phyloP scores from a whole-genome alignment of 2,113 vertebrate species.

The Cephalopterus ornatus region DNA sequence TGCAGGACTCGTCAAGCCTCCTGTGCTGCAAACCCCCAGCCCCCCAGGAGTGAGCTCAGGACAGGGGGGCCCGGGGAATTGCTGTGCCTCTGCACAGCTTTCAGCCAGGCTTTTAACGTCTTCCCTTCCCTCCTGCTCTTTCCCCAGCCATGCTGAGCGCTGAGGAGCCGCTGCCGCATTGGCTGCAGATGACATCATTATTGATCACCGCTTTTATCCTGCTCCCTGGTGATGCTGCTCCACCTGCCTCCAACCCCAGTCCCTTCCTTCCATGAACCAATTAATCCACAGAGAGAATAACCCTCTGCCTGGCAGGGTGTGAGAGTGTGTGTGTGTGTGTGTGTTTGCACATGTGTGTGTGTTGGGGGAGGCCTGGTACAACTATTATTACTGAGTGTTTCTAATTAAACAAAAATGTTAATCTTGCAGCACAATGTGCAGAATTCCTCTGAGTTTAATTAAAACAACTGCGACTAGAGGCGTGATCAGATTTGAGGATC shows the following conservation, averaged over 20 bases:
- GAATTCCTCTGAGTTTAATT: constrained; percentile 77
- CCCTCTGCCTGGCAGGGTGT: background rate
- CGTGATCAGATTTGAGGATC: constrained; percentile 51
- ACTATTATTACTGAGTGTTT: background rate
- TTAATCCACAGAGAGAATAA: background rate
- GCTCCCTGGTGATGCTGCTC: background rate
- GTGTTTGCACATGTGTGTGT: background rate
- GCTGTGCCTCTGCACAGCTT: background rate
- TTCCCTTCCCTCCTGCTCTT: background rate
- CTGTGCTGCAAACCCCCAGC: background rate
- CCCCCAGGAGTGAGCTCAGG: background rate
- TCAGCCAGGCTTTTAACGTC: background rate
- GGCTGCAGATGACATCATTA: constrained; percentile 51
- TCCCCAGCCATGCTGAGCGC: background rate
- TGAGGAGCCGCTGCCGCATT: background rate
- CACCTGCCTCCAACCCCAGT: background rate
- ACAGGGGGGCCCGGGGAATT: background rate
- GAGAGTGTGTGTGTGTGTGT: fast-evolving
- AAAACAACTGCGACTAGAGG: constrained; percentile 67
- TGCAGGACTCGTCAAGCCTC: background rate
- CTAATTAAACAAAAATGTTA: constrained; percentile 78
- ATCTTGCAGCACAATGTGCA: constrained; percentile 59
- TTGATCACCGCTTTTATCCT: background rate
- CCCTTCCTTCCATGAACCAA: background rate
- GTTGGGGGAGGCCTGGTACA: background rate